Conservation (phyloP, 2,888 invertebrate species). For the Pediacus dermestoides region DNA sequence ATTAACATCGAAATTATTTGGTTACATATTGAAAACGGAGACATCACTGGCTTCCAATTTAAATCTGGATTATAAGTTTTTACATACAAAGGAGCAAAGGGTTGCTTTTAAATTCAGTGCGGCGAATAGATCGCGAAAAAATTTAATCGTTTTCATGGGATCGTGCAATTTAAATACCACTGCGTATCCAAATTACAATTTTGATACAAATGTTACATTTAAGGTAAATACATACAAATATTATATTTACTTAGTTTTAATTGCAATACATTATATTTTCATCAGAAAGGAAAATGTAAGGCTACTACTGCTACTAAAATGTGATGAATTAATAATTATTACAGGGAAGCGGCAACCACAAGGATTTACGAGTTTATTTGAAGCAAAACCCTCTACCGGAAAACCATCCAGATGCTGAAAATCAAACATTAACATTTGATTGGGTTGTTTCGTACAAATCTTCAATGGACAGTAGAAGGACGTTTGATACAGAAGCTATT, state of each 20-base stretch:
- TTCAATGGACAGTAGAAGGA: slow-evolving; percentile 54
- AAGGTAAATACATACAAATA: slow-evolving; percentile 59
- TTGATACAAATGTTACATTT: slow-evolving; percentile 62
- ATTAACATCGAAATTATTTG: slow-evolving; percentile 67
- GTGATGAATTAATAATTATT: slow-evolving; percentile 16
- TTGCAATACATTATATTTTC: no score
- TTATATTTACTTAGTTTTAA: no score
- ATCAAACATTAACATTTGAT: slow-evolving; percentile 60
- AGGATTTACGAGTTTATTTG: slow-evolving; percentile 68
- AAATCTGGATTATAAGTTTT: slow-evolving; percentile 65
- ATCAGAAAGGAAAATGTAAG: no score
- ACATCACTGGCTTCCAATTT: slow-evolving; percentile 56
- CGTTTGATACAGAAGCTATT: slow-evolving; percentile 59
- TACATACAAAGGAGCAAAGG: slow-evolving; percentile 55
- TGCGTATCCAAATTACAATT: slow-evolving; percentile 72
- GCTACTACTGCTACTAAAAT: no score
- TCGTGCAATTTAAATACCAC: slow-evolving; percentile 68
- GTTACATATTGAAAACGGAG: slow-evolving; percentile 58
- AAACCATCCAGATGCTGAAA: slow-evolving; percentile 48
- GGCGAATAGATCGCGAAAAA: slow-evolving; percentile 57
- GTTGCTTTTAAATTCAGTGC: slow-evolving; percentile 52
- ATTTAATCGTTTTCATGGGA: slow-evolving; percentile 59
- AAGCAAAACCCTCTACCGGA: slow-evolving; percentile 62
- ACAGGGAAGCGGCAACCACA: slow-evolving; percentile 67
- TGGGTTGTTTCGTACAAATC: slow-evolving; percentile 53